These are phyloP conservation scores for Elysia chlorotica DNA, from an alignment of 1,140 invertebrate species.

Conservation along the genomic window DNA sequence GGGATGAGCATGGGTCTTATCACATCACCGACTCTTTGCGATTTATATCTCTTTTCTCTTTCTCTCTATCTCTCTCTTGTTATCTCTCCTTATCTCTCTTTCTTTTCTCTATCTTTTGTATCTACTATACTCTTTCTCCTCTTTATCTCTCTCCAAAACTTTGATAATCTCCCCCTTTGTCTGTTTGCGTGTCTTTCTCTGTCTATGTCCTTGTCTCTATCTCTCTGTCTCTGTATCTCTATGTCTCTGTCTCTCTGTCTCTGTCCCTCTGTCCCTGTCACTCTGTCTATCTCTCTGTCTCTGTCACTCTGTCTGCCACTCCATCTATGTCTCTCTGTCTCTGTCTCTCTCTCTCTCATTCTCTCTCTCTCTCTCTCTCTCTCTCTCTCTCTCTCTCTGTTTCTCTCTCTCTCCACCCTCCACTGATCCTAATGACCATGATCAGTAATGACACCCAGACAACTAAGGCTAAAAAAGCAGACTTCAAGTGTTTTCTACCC, in stretches of 20 bases:
- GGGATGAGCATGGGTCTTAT: too few species aligned
- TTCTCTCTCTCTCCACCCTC: conserved; percentile 5
- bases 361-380: conserved; percentile 3
- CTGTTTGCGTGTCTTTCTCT: neutral
- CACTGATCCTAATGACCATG: too few species aligned
- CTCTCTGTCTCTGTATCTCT: neutral
- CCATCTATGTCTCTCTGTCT: conserved; percentile 5
- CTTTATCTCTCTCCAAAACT: neutral
- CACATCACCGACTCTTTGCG: too few species aligned
- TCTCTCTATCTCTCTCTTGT: neutral
- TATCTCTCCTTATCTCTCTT: neutral
- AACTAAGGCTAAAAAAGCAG: too few species aligned
- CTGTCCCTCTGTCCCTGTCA: neutral
- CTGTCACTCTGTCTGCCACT: conserved; percentile 1
- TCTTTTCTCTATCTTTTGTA: neutral
- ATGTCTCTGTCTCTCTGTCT: neutral
- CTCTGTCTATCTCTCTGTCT: conserved; percentile 3
- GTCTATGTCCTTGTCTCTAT: neutral
- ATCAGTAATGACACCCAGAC: neutral
- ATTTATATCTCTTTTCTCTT: neutral
- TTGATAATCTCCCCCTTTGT: neutral
- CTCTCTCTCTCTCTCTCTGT: neutral
- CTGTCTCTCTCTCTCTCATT: conserved; percentile 8
- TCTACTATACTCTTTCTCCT: too few species aligned
- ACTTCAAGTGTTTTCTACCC: too few species aligned